Base-by-base conservation (phyloP, 2,113 vertebrate genomes). In the Benitochromis conjunctus region DNA sequence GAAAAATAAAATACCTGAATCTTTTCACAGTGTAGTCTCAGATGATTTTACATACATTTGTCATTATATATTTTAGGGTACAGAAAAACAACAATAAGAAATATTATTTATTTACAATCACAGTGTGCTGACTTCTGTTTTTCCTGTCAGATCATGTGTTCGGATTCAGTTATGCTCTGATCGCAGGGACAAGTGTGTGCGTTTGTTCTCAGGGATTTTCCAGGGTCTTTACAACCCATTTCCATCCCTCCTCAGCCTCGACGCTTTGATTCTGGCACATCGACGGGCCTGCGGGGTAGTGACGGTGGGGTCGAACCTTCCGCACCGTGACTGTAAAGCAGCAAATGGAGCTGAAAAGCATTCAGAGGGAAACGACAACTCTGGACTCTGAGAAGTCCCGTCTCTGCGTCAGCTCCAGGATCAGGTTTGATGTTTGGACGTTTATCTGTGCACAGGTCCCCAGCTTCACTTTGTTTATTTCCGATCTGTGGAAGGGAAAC, bases 341-440 rank as follows among this genome's bases (percentile, higher is more conserved):
- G 64, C 86, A 92, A 95, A 92, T 88, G 85, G 91, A 91, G 86
- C 88, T 91, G 92, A 95, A 92, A 91, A 91, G 79, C 60, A 89
- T 58, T 18, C 69, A 77, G 87, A 81, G 82, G 83, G 36, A 82
- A 55, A 53, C 36, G 48, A 53, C 58, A 38, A 31, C 58, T 66
- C 80, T 34, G 46, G 81, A n/a, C 46, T 31, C 71, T 10, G 46
- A 77, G 71, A 53, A 31, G 38, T 53, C 84, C 56, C 14, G 36
- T 51, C 38, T 19, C 60, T 69, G 3, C 21, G 1, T 81, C 88
- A 38, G 82, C 85, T 66, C 82, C 54, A 21, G 58, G 34, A 9
- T 66, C 19, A 12, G 16, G 26, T 31, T 31, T 64, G 80, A 62
- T 46, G 64, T 82, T 85, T 19, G 34, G 86, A 24, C 34, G 60